These are phyloP conservation scores for Notocelia uddmanniana DNA, from an alignment of 2,888 invertebrate species.

Conservation along the genomic window DNA sequence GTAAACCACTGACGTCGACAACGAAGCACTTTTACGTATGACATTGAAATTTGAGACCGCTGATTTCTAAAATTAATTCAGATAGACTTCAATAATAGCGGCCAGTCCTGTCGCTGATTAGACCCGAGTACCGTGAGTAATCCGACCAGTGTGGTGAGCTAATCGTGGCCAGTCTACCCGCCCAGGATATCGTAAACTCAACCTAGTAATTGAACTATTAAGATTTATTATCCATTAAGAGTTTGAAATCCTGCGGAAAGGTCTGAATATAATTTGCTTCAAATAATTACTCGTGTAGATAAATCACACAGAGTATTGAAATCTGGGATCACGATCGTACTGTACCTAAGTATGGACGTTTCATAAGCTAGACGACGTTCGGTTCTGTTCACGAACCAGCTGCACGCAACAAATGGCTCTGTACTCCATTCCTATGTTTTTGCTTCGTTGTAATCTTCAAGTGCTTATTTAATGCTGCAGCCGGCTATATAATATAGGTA, in stretches of 20 bases:
- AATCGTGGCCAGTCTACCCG: conserved; percentile 35
- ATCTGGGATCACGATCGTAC: conserved; percentile 30
- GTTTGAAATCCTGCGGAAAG: conserved; percentile 7
- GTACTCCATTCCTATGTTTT: background rate
- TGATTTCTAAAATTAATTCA: conserved; percentile 37
- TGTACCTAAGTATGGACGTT: background rate
- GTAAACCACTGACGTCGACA: conserved; percentile 6
- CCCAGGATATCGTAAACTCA: conserved; percentile 13
- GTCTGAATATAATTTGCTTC: conserved; percentile 21
- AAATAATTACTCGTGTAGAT: conserved; percentile 33
- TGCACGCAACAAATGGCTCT: conserved; percentile 2
- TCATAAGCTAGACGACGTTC: conserved; percentile 9
- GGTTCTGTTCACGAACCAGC: background rate
- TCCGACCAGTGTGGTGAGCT: conserved; percentile 40
- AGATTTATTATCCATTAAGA: background rate
- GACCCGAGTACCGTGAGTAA: conserved; percentile 43
- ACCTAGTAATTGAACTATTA: conserved; percentile 23
- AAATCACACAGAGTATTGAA: conserved; percentile 35
- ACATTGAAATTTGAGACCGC: conserved; percentile 30
- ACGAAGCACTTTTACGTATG: conserved; percentile 15
- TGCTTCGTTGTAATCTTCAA: conserved; percentile 2
- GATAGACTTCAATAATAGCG: conserved; percentile 34
- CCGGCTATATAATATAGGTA: background rate
- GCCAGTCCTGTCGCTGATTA: conserved; percentile 29
- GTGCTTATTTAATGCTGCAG: conserved; percentile 1